Evolutionary conservation across 2,888 invertebrate genomes (phyloP), one percentile per base, ranked within the genome.

Genomic region (Himalopsyche anomala): DNA sequence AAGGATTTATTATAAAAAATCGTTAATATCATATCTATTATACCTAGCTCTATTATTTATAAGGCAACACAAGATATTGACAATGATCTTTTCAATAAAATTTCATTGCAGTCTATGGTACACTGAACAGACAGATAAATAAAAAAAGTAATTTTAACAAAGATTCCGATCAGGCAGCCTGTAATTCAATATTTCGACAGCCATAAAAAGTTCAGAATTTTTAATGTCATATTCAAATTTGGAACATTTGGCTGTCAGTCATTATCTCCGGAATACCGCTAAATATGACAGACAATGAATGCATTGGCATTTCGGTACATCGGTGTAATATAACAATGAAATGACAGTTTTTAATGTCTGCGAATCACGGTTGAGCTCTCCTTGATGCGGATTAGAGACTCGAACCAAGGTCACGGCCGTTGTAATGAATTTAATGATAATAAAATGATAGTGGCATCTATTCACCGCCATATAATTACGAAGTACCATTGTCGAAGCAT

Each of bases 341-440:
- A 74, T 36, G 74, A 74, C 74, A 38, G 74, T 38, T 74, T 74
- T 74, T 5, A 74, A 15, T 36, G 74, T 74, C 74, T 74, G 74
- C 74, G 38, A 74, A 74, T 74, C 74, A 74, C 36, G 74, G 74
- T 74, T 74, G 74, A 74, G 74, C 74, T 74, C 74, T 74, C 74
- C 74, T 74, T 36, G 74, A 36, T 38, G 74, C 74, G 36, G 19
- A 74, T 38, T 74, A 74, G 38, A 74, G 74, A 38, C 74, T 36
- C 36, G 74, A 74, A 11, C n/a, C 74, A 74, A 74, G 74, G 74
- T 74, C 74, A 74, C 36, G 74, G 74, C 74, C 74, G 74, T 36
- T 36, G 36, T 74, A 36, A 74, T 74, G 74, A 74, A 74, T 74
- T 74, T 74, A 74, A 74, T 74, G 74, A 62, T 62, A 62, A 62